Conservation (phyloP, 2,888 invertebrate species). For the Drosophila kokeensis region DNA sequence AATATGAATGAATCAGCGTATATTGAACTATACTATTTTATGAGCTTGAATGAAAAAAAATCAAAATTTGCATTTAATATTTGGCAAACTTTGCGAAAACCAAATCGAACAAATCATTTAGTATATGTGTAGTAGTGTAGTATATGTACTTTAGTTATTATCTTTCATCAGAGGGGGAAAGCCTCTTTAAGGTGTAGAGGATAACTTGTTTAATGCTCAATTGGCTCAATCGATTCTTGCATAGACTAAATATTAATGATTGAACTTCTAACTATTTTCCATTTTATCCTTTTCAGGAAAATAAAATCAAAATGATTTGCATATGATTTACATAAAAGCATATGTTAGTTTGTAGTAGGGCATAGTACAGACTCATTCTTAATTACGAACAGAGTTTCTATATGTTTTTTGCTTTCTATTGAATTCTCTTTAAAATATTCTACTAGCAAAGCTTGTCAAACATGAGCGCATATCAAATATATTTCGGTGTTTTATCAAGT, state of each 20-base stretch:
- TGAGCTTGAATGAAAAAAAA: neutral
- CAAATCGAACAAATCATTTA: neutral
- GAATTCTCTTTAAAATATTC: neutral
- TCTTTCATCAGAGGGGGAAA: neutral
- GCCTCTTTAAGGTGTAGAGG: too few species aligned
- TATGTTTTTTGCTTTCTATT: neutral
- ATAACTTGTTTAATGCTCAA: neutral
- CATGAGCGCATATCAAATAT: neutral
- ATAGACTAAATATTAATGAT: neutral
- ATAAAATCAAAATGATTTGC: neutral
- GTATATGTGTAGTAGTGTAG: too few species aligned
- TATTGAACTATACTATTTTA: neutral
- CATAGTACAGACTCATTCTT: neutral
- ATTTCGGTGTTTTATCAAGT: slow-evolving; percentile 1
- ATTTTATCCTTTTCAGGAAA: neutral
- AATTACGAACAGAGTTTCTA: neutral
- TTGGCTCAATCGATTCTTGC: neutral
- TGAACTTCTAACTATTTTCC: neutral
- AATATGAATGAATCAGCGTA: neutral
- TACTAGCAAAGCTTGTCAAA: neutral
- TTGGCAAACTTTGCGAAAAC: neutral
- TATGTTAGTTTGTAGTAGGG: neutral
- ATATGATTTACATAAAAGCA: neutral
- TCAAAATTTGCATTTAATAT: neutral
- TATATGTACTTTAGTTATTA: neutral